phyloP scores from a whole-genome alignment of 2,797 vertebrate species.

The Triplophysa bombifrons region DNA sequence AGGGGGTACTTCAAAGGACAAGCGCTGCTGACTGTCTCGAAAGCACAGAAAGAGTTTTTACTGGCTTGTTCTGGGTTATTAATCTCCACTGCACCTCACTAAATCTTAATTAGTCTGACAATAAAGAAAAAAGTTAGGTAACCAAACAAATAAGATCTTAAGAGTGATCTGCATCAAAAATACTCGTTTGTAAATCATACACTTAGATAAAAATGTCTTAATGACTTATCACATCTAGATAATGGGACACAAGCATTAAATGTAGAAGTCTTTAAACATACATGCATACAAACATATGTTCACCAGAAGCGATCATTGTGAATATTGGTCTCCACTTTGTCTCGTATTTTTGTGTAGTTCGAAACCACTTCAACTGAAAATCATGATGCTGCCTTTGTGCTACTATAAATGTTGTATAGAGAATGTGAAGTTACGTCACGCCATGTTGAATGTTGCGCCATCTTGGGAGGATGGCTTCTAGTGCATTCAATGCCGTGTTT shows the following conservation, averaged over 20 bases:
- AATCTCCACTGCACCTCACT: conserved; percentile 62
- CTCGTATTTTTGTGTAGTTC: neutral
- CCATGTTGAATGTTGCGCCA: too few species aligned
- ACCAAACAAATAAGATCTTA: conserved; percentile 57
- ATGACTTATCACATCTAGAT: neutral
- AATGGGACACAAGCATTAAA: neutral
- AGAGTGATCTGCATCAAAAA: conserved; percentile 36
- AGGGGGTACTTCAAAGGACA: conserved; percentile 63
- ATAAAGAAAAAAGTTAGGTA: conserved; percentile 61
- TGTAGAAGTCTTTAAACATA: neutral
- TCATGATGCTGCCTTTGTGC: neutral
- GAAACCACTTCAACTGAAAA: too few species aligned
- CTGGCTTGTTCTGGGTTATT: conserved; percentile 62
- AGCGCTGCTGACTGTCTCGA: conserved; percentile 58
- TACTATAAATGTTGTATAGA: too few species aligned
- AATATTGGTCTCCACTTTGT: neutral
- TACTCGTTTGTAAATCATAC: conserved; percentile 4
- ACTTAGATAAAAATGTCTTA: neutral
- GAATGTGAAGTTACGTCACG: too few species aligned
- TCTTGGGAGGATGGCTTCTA: too few species aligned
- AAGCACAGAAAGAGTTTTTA: conserved; percentile 57
- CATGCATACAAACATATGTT: conserved; percentile 13
- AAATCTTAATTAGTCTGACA: conserved; percentile 64
- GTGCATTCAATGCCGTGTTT: too few species aligned
- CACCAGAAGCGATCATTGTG: neutral